Evolutionary conservation across 2,113 vertebrate species (phyloP).

Genomic region (Helogale parvula): DNA sequence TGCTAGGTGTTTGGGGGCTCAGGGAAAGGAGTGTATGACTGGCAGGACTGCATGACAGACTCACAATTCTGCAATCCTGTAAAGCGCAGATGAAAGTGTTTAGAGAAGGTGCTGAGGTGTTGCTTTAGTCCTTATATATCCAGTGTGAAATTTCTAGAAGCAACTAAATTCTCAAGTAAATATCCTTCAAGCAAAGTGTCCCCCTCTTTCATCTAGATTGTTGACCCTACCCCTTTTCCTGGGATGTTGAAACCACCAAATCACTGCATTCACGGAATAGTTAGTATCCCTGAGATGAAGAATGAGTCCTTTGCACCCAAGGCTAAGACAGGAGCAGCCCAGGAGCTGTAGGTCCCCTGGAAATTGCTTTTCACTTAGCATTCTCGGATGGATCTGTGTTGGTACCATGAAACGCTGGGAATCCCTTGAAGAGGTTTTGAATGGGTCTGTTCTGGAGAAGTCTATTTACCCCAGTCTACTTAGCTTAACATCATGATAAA

Average conservation of each 20-base stretch:
- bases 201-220: neutral
- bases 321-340: fast-evolving
- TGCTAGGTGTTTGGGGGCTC: too few relatives aligned
- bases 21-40: neutral
- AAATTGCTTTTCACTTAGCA: neutral
- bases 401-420: neutral
- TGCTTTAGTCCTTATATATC: neutral
- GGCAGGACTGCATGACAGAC: too few relatives aligned
- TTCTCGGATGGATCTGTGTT: neutral
- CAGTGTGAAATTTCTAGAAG: neutral
- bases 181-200: neutral
- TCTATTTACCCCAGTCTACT: neutral
- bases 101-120: fast-evolving
- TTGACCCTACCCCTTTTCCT: neutral
- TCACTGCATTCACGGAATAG: neutral
- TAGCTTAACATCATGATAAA: neutral
- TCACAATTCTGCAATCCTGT: neutral
- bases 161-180: neutral
- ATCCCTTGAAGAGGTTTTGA: neutral
- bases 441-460: neutral
- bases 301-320: fast-evolving
- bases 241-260: neutral
- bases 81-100: neutral
- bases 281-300: neutral
- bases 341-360: neutral